Base-by-base conservation (phyloP, 2,888 invertebrate genomes). In the Lasioglossum calceatum region DNA sequence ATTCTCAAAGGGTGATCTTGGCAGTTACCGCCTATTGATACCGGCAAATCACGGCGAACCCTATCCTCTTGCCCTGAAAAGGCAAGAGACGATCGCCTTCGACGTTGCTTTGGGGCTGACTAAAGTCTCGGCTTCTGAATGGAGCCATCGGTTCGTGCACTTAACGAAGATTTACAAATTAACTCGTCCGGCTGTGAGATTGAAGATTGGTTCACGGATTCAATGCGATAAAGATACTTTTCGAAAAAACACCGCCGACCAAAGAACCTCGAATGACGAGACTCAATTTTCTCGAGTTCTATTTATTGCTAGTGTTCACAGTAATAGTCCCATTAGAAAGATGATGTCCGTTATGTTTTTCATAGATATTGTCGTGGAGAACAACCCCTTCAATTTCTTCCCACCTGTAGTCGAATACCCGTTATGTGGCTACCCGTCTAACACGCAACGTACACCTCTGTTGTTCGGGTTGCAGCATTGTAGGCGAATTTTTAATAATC, bases 161-260 rank as follows among this genome's bases (percentile, higher is more conserved):
- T 87, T 82, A 85, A 70, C 77, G 82, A 77, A 79, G 71, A 85
- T 82, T 85, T 85, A 85, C 85, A 85, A 85, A 85, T 82, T 82
- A 85, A 78, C 77, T 72, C 54, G 67, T 36, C 36, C 73, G 50
- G 44, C 44, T 19, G n/a, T 47, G 44, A 72, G 54, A 32, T 64
- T 50, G 64, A 10, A 67, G 32, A 64, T 58, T n/a, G n/a, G 16
- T 58, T 36, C 32, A 23, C 32, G 7, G 80, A 36, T 12, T 61
- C 67, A 79, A 75, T 32, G 47, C 47, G 47, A 58, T 61, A 70
- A 70, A 58, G 72, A 39, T 67, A 47, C 76, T 54, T 39, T 36
- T 39, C 32, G 19, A 19, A 16, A 42, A 71, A 58, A 4, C 12
- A 27, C 32, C 39, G 3, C 23, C 58, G 23, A 2, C 23, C 54